A percentile compares a stretch with the other conserved stretches of the same genome.
Conservation (phyloP, 2,888 invertebrate species). For the Acanthosepion esculentum region DNA sequence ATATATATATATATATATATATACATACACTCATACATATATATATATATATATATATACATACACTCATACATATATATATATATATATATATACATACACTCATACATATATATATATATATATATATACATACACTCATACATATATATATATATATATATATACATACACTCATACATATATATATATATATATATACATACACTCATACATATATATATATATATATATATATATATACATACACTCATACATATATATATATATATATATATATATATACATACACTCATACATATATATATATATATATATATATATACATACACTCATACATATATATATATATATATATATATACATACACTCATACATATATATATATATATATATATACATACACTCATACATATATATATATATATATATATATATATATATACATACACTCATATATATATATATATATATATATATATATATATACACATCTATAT, state of each 20-base stretch:
- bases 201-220: neutral
- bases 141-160: neutral
- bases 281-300: neutral
- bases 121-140: neutral
- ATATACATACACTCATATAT: neutral
- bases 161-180: neutral
- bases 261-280: constrained; percentile 1
- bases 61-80: neutral
- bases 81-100: neutral
- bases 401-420: neutral
- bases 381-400: neutral
- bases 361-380: neutral
- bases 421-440: neutral
- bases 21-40: neutral
- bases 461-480: neutral
- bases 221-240: neutral
- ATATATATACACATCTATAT: too few relatives aligned
- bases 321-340: neutral
- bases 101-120: neutral
- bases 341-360: neutral
- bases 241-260: neutral
- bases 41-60: neutral
- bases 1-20: neutral
- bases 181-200: neutral
- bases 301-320: neutral